A percentile compares a stretch with the other conserved stretches of the same genome.
Conservation (phyloP, 1,140 invertebrate species). For the Drosophila miranda region DNA sequence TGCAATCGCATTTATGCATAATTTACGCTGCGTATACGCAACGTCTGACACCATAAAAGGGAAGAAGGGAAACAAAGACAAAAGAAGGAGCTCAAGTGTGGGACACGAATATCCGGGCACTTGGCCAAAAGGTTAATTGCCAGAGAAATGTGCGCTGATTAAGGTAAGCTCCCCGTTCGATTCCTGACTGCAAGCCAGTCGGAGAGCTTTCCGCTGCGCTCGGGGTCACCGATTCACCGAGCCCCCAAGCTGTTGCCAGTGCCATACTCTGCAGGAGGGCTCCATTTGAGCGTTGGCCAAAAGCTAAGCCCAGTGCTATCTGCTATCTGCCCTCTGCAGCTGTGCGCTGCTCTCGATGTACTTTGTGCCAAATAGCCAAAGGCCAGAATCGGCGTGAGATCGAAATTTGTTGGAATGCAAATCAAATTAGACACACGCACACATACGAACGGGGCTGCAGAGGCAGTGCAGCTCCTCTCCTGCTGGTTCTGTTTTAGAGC, state of each 20-base stretch:
- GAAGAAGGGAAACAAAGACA: conserved; percentile 20
- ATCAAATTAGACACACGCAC: conserved; percentile 61
- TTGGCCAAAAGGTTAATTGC: conserved; percentile 64
- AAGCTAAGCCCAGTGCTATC: conserved; percentile 21
- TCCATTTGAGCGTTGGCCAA: conserved; percentile 20
- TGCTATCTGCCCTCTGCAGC: too few species aligned
- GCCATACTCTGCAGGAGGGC: conserved; percentile 4
- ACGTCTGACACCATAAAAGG: conserved; percentile 22
- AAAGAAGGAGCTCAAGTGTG: conserved; percentile 21
- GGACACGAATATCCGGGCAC: conserved; percentile 34
- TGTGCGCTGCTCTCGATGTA: not conserved
- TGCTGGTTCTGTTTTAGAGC: conserved; percentile 1
- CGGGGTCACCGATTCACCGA: too few species aligned
- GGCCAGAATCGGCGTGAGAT: conserved; percentile 45
- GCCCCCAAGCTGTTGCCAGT: not conserved
- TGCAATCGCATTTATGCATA: conserved; percentile 43
- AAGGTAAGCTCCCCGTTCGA: conserved; percentile 22
- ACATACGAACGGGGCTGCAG: not conserved
- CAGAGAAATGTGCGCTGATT: conserved; percentile 32
- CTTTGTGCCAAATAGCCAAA: conserved; percentile 33
- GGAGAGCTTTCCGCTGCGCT: not conserved
- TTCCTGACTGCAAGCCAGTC: conserved; percentile 10
- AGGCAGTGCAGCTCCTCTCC: not conserved
- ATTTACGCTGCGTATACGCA: conserved; percentile 48
- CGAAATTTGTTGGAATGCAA: conserved; percentile 61